phyloP scores from a whole-genome alignment of 1,140 invertebrate genomes.

The Pygmarrhopalites habei region DNA sequence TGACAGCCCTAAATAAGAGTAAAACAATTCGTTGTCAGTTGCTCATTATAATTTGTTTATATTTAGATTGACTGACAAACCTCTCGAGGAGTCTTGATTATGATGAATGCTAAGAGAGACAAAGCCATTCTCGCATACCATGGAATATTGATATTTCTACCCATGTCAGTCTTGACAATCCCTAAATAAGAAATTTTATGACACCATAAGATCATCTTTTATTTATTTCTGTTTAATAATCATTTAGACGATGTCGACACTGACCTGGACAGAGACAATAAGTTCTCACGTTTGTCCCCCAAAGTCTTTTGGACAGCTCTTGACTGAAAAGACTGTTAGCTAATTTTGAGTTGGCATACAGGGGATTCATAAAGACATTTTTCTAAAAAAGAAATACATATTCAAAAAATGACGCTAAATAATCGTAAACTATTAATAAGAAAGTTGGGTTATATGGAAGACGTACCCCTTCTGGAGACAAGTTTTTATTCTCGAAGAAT shows the following conservation, averaged over 20 bases:
- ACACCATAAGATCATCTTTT: background rate
- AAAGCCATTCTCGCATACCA: background rate
- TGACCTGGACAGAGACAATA: constrained; percentile 23
- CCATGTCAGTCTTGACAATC: constrained; percentile 9
- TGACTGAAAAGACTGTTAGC: constrained; percentile 34
- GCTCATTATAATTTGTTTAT: background rate
- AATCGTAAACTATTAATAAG: no score
- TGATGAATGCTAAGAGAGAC: constrained; percentile 5
- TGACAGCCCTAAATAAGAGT: constrained; percentile 20
- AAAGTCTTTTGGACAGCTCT: constrained; percentile 24
- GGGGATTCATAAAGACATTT: constrained; percentile 43
- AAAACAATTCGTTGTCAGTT: background rate
- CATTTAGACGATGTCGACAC: background rate
- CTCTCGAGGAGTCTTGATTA: constrained; percentile 10
- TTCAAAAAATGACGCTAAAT: no score
- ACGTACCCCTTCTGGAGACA: no score
- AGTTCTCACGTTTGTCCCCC: constrained; percentile 18
- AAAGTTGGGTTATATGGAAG: no score
- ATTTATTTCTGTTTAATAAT: background rate
- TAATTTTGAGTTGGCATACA: constrained; percentile 52
- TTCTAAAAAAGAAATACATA: no score
- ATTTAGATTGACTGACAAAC: constrained; percentile 3
- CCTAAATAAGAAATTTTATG: background rate
- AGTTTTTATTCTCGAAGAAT: constrained; percentile 51
- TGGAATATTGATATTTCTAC: background rate